Evolutionary conservation across 1,140 invertebrate genomes (phyloP).

Genomic region (Dysdera silvatica): DNA sequence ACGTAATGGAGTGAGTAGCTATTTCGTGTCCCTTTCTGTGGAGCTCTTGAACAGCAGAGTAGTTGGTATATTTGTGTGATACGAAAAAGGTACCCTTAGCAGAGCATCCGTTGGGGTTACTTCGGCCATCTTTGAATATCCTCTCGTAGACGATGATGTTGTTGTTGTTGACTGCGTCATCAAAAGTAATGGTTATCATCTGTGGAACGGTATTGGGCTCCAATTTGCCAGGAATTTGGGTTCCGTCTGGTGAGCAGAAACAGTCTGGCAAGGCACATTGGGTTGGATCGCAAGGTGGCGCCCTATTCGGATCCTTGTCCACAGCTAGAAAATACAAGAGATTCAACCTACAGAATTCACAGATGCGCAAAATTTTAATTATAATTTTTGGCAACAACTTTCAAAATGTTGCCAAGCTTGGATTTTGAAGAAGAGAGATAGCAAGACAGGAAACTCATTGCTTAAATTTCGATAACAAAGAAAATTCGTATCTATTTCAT

Average conservation of each 20-base stretch:
- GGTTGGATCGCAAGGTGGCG: constrained; percentile 75
- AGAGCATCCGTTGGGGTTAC: constrained; percentile 93
- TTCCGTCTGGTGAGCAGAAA: constrained; percentile 81
- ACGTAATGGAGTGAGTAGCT: constrained; percentile 94
- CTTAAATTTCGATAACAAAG: too few relatives aligned
- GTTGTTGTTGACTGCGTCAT: constrained; percentile 93
- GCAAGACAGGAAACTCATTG: too few relatives aligned
- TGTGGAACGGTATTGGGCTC: constrained; percentile 57
- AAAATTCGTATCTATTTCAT: too few relatives aligned
- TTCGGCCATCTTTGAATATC: constrained; percentile 80
- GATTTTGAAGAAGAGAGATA: too few relatives aligned
- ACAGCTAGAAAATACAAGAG: constrained; percentile 59
- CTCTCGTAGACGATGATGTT: constrained; percentile 93
- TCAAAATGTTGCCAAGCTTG: neutral
- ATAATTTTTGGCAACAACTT: neutral
- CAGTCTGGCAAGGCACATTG: constrained; percentile 89
- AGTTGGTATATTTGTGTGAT: constrained; percentile 96
- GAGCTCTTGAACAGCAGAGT: constrained; percentile 89
- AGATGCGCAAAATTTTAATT: too few relatives aligned
- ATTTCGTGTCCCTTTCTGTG: constrained; percentile 93
- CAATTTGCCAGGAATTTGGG: constrained; percentile 41
- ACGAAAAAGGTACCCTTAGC: constrained; percentile 96
- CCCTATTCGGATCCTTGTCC: constrained; percentile 87
- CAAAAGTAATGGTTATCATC: constrained; percentile 95
- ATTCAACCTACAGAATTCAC: too few relatives aligned